Conservation (phyloP, 2,113 vertebrate genomes). For the Paedocypris sp. region DNA sequence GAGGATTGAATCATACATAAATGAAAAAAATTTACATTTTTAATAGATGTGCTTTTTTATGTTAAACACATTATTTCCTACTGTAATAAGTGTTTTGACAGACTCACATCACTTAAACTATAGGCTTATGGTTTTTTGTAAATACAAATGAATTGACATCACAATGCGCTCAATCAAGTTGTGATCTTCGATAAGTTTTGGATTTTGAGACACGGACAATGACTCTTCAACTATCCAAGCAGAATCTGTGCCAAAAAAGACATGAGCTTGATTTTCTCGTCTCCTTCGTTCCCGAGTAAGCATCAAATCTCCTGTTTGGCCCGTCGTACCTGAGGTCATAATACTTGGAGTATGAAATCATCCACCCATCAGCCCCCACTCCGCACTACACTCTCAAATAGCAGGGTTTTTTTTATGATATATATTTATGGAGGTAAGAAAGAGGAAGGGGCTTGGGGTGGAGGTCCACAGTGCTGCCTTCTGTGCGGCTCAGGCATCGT, state of each 20-base stretch:
- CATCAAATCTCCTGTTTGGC: constrained; percentile 41
- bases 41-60: neutral
- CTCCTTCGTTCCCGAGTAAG: constrained; percentile 25
- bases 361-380: constrained; percentile 28
- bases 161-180: too few species aligned
- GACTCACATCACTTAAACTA: too few species aligned
- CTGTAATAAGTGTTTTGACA: too few species aligned
- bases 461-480: constrained; percentile 40
- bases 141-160: too few species aligned
- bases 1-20: too few species aligned
- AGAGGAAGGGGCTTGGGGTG: constrained; percentile 37
- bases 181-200: neutral
- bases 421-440: constrained; percentile 53
- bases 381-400: constrained; percentile 49
- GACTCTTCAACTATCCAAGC: neutral
- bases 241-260: too few species aligned
- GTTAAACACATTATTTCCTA: too few species aligned
- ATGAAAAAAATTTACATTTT: too few species aligned
- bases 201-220: neutral
- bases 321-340: constrained; percentile 65
- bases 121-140: too few species aligned
- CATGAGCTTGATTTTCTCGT: constrained; percentile 26
- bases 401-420: constrained; percentile 67
- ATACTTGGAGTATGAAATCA: constrained; percentile 77
- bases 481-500: constrained; percentile 38